Percentiles rank a stretch among this genome's conserved stretches.
Conservation (phyloP, 2,797 vertebrate genomes). For the Alosa sapidissima region DNA sequence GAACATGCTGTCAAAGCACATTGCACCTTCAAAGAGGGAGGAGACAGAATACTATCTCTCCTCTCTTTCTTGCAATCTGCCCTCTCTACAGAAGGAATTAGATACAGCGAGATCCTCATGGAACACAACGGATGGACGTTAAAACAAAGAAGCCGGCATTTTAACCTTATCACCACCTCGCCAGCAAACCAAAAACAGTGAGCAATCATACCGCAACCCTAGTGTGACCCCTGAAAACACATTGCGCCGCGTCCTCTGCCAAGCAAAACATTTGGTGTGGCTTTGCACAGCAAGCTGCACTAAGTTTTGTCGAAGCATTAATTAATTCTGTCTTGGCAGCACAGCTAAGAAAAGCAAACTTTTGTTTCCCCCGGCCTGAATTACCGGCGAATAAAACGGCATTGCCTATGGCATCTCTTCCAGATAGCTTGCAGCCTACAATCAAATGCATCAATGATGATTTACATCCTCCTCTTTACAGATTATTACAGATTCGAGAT, state of each 20-base stretch:
- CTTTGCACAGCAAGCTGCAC: slow-evolving; percentile 16
- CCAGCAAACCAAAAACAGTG: not conserved
- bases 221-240: not conserved
- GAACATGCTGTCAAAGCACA: slow-evolving; percentile 21
- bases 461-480: not conserved
- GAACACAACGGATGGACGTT: not conserved
- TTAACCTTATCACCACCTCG: slow-evolving; percentile 2
- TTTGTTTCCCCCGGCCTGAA: not conserved
- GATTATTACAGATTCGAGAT: not conserved
- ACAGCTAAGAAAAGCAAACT: not conserved
- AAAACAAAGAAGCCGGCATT: slow-evolving; percentile 15
- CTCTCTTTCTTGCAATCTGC: not conserved
- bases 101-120: not conserved
- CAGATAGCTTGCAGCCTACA: not conserved
- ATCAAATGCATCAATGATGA: slow-evolving; percentile 6
- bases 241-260: not conserved
- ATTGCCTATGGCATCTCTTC: not conserved
- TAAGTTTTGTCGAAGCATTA: slow-evolving; percentile 17
- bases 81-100: not conserved
- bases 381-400: not conserved
- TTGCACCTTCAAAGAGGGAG: not conserved
- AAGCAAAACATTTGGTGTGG: slow-evolving; percentile 20
- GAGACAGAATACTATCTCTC: not conserved
- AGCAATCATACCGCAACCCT: slow-evolving; percentile 11
- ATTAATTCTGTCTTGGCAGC: slow-evolving; percentile 22